These are phyloP conservation scores for Magallana ariakensis DNA, from an alignment of 1,140 invertebrate genomes.

Conservation along the genomic window DNA sequence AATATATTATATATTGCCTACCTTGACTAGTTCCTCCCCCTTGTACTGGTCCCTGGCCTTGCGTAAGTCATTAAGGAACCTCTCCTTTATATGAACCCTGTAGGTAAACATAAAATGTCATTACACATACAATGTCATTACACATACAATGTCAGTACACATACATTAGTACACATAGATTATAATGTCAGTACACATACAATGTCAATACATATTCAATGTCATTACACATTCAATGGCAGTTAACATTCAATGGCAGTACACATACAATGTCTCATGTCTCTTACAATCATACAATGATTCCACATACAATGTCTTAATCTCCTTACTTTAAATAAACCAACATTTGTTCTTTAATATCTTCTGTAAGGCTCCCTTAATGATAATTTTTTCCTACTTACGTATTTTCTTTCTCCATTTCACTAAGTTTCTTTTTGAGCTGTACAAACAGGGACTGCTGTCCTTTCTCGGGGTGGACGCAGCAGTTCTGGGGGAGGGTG, in stretches of 20 bases:
- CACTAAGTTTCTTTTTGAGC: slow-evolving; percentile 84
- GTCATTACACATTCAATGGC: too few species aligned
- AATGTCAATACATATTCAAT: too few species aligned
- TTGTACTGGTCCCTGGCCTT: slow-evolving; percentile 93
- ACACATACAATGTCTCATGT: too few species aligned
- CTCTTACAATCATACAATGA: neutral
- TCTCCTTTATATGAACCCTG: slow-evolving; percentile 95
- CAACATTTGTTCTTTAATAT: neutral
- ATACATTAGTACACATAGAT: too few species aligned
- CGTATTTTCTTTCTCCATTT: slow-evolving; percentile 76
- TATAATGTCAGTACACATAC: too few species aligned
- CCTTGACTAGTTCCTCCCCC: slow-evolving; percentile 90
- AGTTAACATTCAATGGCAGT: too few species aligned
- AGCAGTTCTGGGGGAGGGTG: slow-evolving; percentile 73
- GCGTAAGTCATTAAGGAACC: slow-evolving; percentile 95
- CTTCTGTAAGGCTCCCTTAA: neutral
- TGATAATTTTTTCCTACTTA: slow-evolving; percentile 46
- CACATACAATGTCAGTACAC: neutral
- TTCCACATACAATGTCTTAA: neutral
- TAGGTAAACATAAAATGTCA: slow-evolving; percentile 49
- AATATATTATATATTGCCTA: slow-evolving; percentile 43
- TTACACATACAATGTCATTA: neutral
- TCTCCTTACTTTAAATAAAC: too few species aligned
- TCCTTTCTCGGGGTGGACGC: slow-evolving; percentile 78
- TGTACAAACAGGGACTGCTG: slow-evolving; percentile 85